Percentiles rank a stretch among this genome's conserved stretches.
Evolutionary conservation across 1,140 invertebrate genomes (phyloP).

Genomic region (Stegodyphus dumicola): DNA sequence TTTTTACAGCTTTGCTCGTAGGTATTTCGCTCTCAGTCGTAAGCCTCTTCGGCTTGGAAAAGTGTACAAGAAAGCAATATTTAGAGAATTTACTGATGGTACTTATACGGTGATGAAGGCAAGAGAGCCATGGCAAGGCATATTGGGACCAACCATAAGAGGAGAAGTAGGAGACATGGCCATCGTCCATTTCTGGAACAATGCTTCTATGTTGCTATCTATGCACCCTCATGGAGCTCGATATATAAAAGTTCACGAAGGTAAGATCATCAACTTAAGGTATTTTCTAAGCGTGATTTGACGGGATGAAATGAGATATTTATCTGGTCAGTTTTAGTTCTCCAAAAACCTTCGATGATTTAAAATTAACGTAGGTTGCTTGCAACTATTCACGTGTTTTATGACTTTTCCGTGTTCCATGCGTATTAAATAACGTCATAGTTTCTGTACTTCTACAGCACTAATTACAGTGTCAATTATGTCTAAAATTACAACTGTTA

Average conservation of each 20-base stretch:
- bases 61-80: constrained; percentile 51
- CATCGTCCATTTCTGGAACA: constrained; percentile 59
- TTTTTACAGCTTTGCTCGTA: constrained; percentile 16
- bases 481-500: too few species aligned
- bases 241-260: constrained; percentile 58
- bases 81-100: constrained; percentile 46
- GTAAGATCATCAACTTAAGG: background rate
- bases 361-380: too few species aligned
- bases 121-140: constrained; percentile 63
- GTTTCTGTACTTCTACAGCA: too few species aligned
- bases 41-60: constrained; percentile 45
- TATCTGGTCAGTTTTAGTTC: too few species aligned
- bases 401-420: too few species aligned
- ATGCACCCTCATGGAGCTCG: constrained; percentile 56
- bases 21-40: constrained; percentile 25
- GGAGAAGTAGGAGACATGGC: constrained; percentile 65
- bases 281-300: background rate
- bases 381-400: too few species aligned
- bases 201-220: constrained; percentile 50
- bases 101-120: constrained; percentile 43
- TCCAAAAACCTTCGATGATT: too few species aligned
- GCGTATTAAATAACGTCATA: too few species aligned
- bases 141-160: constrained; percentile 65
- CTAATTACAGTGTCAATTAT: too few species aligned
- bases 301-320: too few species aligned